Conservation (phyloP, 2,797 vertebrate species). For the Fistularia commersonii region DNA sequence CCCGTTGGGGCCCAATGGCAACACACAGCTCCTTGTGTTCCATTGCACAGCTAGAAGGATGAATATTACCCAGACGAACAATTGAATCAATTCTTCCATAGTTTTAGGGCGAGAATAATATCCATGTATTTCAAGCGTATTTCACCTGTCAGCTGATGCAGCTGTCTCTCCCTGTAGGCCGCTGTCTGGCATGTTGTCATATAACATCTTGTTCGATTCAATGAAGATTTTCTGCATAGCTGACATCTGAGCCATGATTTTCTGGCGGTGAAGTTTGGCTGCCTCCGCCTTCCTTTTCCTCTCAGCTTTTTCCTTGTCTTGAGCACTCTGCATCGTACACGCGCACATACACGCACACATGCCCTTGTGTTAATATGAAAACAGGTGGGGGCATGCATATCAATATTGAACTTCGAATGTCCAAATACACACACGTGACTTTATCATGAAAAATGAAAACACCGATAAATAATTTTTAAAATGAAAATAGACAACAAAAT, state of each 20-base stretch:
- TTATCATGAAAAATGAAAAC: no score
- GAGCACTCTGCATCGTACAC: conserved; percentile 70
- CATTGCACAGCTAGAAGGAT: conserved; percentile 59
- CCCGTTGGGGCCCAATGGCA: conserved; percentile 87
- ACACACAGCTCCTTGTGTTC: conserved; percentile 78
- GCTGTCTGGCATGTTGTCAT: conserved; percentile 87
- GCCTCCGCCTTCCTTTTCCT: conserved; percentile 96
- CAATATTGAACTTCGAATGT: no score
- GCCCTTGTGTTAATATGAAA: no score
- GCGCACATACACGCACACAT: neutral
- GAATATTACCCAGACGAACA: neutral
- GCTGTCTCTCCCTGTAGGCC: conserved; percentile 73
- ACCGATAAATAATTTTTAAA: no score
- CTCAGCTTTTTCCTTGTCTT: conserved; percentile 96
- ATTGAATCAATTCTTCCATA: neutral
- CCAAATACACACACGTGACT: no score
- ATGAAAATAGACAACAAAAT: no score
- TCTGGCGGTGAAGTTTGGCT: conserved; percentile 93
- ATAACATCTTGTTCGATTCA: conserved; percentile 94
- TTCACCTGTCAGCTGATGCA: conserved; percentile 79
- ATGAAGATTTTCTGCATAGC: conserved; percentile 99
- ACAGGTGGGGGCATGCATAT: no score
- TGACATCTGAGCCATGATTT: conserved; percentile 99
- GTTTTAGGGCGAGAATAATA: neutral
- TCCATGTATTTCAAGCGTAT: neutral